Evolutionary conservation across 37 sponge, comb jelly and placozoan species (phyloP), one percentile per base, ranked within the genome.

Genomic region (Chondrilla cf. caribensis): DNA sequence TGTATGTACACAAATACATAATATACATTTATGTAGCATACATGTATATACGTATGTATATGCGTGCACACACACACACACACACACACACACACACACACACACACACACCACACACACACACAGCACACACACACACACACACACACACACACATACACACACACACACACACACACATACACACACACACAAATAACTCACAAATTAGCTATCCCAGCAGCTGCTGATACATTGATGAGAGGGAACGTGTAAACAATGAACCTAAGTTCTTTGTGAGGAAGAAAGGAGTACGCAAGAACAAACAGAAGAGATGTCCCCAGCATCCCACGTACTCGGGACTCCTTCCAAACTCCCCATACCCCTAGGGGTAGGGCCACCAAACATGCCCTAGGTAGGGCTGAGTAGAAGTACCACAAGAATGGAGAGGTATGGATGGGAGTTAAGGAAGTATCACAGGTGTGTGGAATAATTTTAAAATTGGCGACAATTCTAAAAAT

Each of bases 181-280:
- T 3, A 51, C 55, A 77, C 47, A 58, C 62, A 22, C 32, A 28
- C 81, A 28, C 43, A 14, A 32, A 64, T 28, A 0, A 85, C 95
- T 90, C 60, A 96, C 97, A 97, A 32, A 60, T 84, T 81, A 33
- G 89, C 70, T 22, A 84, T 71, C 9, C 82, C 91, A 22, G 36
- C 33, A 22, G 91, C 96, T 24, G 93, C 93, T 8, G 84, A 85
- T 21, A 84, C 66, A 60, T 98, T 98, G 82, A 98, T 59, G 38
- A 98, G 77, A 22, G 99, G 99, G 21, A 98, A 38, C 3, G 91
- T 60, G 73, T 98, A 98, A 41, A 98, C 71, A 54, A 98, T 88
- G 82, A 98, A 98, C 28, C 99, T 60, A 41, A 98, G 78, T 84
- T 98, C 99, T 58, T 98, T 98, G 88, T 98, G 99, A 6, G 97